Evolutionary conservation across 2,888 invertebrate genomes (phyloP).

Genomic region (Microplitis deprimator): DNA sequence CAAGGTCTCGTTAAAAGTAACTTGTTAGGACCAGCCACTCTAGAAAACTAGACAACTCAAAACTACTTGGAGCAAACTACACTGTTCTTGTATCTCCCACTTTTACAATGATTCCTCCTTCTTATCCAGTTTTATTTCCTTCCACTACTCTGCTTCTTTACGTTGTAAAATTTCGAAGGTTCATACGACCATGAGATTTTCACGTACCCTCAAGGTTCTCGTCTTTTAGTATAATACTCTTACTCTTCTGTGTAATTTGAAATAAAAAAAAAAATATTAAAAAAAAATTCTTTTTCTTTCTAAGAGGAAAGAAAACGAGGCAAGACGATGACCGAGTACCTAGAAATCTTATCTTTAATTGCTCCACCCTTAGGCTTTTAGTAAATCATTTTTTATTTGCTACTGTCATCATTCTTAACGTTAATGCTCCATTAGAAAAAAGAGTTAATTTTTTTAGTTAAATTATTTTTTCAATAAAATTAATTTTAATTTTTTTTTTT

Average conservation of each 20-base stretch:
- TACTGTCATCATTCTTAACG: slow-evolving; percentile 5
- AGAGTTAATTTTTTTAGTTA: background rate
- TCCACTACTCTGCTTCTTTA: background rate
- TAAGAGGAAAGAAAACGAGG: slow-evolving; percentile 41
- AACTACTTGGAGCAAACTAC: slow-evolving; percentile 36
- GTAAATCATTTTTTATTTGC: slow-evolving; percentile 24
- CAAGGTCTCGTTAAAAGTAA: slow-evolving; percentile 56
- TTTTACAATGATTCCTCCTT: slow-evolving; percentile 24
- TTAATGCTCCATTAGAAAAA: background rate
- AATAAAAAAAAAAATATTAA: slow-evolving; percentile 17
- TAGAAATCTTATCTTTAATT: slow-evolving; percentile 25
- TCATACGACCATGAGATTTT: slow-evolving; percentile 27
- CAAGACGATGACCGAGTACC: slow-evolving; percentile 24
- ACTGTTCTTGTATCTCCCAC: slow-evolving; percentile 40
- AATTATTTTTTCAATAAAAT: background rate
- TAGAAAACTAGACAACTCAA: slow-evolving; percentile 54
- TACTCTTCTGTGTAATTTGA: slow-evolving; percentile 5
- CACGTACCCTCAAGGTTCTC: slow-evolving; percentile 25
- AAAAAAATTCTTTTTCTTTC: slow-evolving; percentile 15
- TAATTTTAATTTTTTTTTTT: too few species aligned
- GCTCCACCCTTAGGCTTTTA: slow-evolving; percentile 15
- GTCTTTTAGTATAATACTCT: slow-evolving; percentile 18
- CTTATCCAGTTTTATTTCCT: slow-evolving; percentile 44
- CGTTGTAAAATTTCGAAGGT: background rate
- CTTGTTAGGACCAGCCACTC: slow-evolving; percentile 56